Evolutionary conservation across 2,888 invertebrate species (phyloP).

Genomic region (Gnatocerus cornutus): DNA sequence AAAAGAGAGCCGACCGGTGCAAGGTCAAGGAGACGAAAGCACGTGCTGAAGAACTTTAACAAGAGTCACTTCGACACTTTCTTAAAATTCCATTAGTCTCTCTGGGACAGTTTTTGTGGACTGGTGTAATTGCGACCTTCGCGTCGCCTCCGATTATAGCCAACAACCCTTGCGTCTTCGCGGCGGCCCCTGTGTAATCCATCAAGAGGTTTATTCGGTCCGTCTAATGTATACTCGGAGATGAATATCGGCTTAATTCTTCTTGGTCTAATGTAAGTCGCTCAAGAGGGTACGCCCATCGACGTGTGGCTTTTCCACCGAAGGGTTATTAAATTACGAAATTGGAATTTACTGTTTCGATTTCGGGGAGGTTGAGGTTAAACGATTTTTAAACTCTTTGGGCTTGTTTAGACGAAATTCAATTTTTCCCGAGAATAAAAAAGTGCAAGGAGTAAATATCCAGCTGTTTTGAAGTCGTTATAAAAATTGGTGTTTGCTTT

Average conservation of each 20-base stretch:
- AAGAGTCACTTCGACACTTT: constrained; percentile 7
- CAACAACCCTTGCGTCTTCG: constrained; percentile 32
- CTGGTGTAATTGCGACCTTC: constrained; percentile 34
- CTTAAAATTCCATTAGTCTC: constrained; percentile 33
- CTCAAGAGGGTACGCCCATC: constrained; percentile 53
- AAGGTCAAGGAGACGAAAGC: constrained; percentile 26
- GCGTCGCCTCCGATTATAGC: constrained; percentile 18
- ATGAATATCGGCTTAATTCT: constrained; percentile 62
- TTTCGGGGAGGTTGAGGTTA: constrained; percentile 22
- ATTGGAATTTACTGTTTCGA: constrained; percentile 29
- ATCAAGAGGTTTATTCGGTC: constrained; percentile 54
- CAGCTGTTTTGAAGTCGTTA: too few relatives aligned
- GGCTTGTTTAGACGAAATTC: background rate
- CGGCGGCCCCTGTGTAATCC: constrained; percentile 51
- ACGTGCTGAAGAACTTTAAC: constrained; percentile 12
- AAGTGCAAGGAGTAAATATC: too few relatives aligned
- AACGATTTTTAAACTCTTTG: constrained; percentile 23
- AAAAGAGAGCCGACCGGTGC: constrained; percentile 13
- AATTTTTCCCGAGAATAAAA: too few relatives aligned
- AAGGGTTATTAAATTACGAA: constrained; percentile 47
- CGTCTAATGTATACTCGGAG: constrained; percentile 58
- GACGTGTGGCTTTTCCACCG: constrained; percentile 42
- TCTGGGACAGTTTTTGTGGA: too few relatives aligned
- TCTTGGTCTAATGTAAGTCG: constrained; percentile 59
- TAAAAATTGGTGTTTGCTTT: too few relatives aligned